Evolutionary conservation across 53 echinoderm and acorn worm species (phyloP), one percentile per base, ranked within the genome.

Genomic region (Pentamera pediparva): DNA sequence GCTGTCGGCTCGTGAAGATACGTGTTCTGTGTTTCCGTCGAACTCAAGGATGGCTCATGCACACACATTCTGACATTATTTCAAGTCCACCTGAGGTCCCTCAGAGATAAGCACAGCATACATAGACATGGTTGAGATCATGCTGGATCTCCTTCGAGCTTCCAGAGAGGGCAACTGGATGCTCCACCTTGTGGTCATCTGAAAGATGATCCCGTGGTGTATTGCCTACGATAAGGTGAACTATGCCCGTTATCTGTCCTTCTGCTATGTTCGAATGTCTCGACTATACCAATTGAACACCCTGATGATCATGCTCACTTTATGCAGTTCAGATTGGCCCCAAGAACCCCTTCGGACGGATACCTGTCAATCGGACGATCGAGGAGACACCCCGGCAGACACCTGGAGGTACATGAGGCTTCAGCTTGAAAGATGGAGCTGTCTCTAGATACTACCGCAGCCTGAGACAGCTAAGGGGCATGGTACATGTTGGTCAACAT

Each of bases 91-190:
- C n/a, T n/a, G n/a, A n/a, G n/a, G n/a, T n/a, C n/a, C n/a, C n/a
- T n/a, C n/a, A n/a, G n/a, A n/a, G n/a, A n/a, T n/a, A n/a, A n/a
- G n/a, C n/a, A n/a, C n/a, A n/a, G n/a, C 67, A 1, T 83, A 83
- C 39, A 34, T 82, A 13, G 82, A 82, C 32, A 57, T 83, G 69
- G 56, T 58, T 13, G 67, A 77, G 20, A 54, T 77, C 1, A 1
- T 83, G 20, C 70, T 76, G 22, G 69, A 45, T 2, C 60, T 77
- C 2, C 6, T 83, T 3, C 37, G 83, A 27, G 77, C 69, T 31
- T 59, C 77, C 17, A 35, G 83, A 69, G 83, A 83, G 21, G 83
- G 83, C 13, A 50, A 82, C 57, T 82, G 76, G 83, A 8, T 31
- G 37, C 49, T 74, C 18, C 81, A 81, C 58, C 40, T 82, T 36